These are phyloP conservation scores for Entomobrya multifasciata DNA, from an alignment of 2,888 invertebrate genomes.

Conservation along the genomic window DNA sequence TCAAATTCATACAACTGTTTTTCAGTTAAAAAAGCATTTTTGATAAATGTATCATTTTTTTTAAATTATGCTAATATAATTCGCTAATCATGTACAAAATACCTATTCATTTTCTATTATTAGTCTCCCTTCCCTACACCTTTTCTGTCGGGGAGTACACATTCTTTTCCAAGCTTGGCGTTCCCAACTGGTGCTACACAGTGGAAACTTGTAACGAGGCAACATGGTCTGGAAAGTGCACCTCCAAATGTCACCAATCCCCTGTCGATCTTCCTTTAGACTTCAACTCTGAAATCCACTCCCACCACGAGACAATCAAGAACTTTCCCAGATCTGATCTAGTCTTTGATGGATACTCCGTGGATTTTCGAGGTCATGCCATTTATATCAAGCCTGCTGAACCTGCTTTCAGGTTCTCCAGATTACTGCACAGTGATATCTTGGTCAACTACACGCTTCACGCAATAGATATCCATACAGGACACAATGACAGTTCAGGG, in stretches of 20 bases:
- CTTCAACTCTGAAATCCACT: neutral
- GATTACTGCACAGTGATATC: neutral
- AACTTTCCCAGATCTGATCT: neutral
- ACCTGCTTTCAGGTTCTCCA: neutral
- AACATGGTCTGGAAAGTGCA: neutral
- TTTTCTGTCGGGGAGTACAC: no score
- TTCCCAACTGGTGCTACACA: neutral
- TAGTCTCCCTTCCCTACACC: no score
- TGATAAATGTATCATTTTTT: no score
- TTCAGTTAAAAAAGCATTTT: no score
- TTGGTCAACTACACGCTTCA: neutral
- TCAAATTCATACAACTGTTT: no score
- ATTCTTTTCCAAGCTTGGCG: no score
- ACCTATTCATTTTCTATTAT: no score
- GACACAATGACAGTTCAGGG: neutral
- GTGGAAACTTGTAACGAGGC: neutral
- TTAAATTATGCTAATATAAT: no score
- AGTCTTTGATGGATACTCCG: neutral
- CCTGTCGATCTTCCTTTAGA: neutral
- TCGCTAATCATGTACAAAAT: no score
- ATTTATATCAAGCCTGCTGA: neutral
- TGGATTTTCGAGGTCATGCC: neutral
- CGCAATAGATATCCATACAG: neutral
- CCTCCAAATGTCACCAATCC: neutral
- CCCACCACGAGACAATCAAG: neutral